Evolutionary conservation across 2,797 vertebrate genomes (phyloP), one percentile per base, ranked within the genome.

Genomic region (Hyperoplus immaculatus): DNA sequence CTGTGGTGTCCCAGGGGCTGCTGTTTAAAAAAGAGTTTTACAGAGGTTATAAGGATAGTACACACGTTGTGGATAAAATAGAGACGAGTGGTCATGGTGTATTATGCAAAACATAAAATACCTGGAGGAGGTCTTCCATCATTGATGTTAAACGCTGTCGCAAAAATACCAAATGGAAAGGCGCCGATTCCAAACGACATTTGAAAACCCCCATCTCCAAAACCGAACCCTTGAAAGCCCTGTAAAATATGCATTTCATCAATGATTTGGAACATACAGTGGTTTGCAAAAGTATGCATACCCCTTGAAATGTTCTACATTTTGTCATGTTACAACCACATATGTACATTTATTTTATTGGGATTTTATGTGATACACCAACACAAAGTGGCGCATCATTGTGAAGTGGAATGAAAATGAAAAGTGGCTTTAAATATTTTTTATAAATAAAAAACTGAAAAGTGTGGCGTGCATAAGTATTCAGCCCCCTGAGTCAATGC

Each of bases 161-260:
- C 98, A 82, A 99, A 99, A 91, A 99, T 99, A 65, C 98, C 98
- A 83, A 99, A 99, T 1, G 98, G 98, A 94, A 99, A 99, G 0
- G 98, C 98, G 16, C 98, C 98, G 7, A 99, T 99, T 78, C 98
- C 98, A 41, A 99, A 99, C 0, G 98, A 99, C 98, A 99, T 99
- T 88, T 99, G 98, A 89, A 99, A 99, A 60, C 98, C 98, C 15
- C 98, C 98, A 86, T 99, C 98, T 0, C 98, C 98, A 84, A 99
- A 99, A 13, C 98, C 98, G 72, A 99, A 99, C n/a, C 98, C 98
- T 84, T 99, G 98, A 92, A 99, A 99, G 10, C 98, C 98, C 98
- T 99, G 90, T 3, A 80, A 78, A 59, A 72, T 1, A 39, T 13
- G 7, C 2, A 55, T 45, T 46, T 55, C 11, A 46, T 50, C 18